These are phyloP conservation scores for Acrocyrtus sp. DNA, from an alignment of 2,888 invertebrate genomes.

Conservation along the genomic window DNA sequence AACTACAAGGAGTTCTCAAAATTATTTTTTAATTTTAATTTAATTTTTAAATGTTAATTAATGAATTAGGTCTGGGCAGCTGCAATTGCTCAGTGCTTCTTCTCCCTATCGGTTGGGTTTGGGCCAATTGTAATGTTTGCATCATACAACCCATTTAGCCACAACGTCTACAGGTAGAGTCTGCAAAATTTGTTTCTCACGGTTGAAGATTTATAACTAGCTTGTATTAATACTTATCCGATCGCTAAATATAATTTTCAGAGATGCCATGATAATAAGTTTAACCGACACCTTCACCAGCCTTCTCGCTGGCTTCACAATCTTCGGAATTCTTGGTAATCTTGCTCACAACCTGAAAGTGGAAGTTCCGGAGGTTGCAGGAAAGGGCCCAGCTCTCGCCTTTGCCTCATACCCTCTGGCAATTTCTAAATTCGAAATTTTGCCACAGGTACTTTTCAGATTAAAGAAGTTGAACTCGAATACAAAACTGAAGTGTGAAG, in stretches of 20 bases:
- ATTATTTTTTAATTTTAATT: not conserved
- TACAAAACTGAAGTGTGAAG: slow-evolving; percentile 54
- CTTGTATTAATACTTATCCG: not conserved
- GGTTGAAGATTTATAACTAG: slow-evolving; percentile 2
- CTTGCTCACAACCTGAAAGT: slow-evolving; percentile 73
- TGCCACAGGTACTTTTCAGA: slow-evolving; percentile 54
- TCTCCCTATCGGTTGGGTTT: slow-evolving; percentile 79
- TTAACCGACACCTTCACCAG: slow-evolving; percentile 85
- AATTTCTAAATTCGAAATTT: slow-evolving; percentile 66
- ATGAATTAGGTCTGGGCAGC: slow-evolving; percentile 70
- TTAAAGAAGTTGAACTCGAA: not conserved
- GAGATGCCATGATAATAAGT: slow-evolving; percentile 84
- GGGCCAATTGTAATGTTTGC: slow-evolving; percentile 82
- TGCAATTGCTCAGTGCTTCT: slow-evolving; percentile 82
- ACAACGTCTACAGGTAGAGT: slow-evolving; percentile 78
- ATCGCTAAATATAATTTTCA: slow-evolving; percentile 65
- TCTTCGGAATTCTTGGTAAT: slow-evolving; percentile 81
- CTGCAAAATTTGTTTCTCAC: no score
- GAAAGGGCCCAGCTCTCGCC: slow-evolving; percentile 63
- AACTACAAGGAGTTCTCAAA: not conserved
- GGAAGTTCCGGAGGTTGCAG: slow-evolving; percentile 73
- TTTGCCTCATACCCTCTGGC: slow-evolving; percentile 77
- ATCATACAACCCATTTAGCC: slow-evolving; percentile 78
- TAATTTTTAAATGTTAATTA: not conserved
- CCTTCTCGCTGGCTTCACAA: slow-evolving; percentile 82